Base-by-base conservation (phyloP, 2,113 vertebrate genomes). In the Falcunculus frontatus region DNA sequence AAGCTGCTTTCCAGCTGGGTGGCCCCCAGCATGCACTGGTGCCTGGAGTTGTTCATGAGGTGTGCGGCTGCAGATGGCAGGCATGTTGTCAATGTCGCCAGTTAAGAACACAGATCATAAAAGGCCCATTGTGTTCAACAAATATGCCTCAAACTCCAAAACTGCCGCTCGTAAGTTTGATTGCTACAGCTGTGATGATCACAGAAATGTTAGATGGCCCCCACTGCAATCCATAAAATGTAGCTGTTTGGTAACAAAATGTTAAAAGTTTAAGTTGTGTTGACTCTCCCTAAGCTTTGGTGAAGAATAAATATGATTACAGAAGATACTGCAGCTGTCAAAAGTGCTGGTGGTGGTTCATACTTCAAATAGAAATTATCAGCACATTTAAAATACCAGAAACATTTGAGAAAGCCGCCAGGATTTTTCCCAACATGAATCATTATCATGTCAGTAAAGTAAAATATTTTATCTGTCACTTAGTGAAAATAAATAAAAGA, bases 291-390 rank as follows among this genome's bases (percentile, higher is more conserved):
- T 88, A 62, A 83, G 46, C 63, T 94, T 76, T 93, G 81, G 76
- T 92, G 72, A 92, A 87, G 70, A 90, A 79, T 80, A 91, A 95
- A 72, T 82, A 80, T 82, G 77, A 92, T 89, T 75, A 69, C 67
- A 87, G 70, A 91, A 87, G 78, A 91, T 74, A 89, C 25, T 79
- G 70, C 93, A 91, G 67, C 85, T 91, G 87, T 96, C 87, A 87
- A 16, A 87, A 87, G 47, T 76, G 53, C 57, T 92, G 33, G 1
- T 93, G 57, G 17, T 87, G 32, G 46, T 90, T 96, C 50, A 52
- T 89, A 35, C 53, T 94, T 85, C 59, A 91, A 82, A 94, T 25
- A 91, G 77, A 92, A 95, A 89, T 79, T 89, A 73, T 67, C 30
- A 67, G 56, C 47, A 44, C 39, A 32, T 74, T 85, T 89, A 46